Evolutionary conservation across 1,140 invertebrate species (phyloP), one percentile per base, ranked within the genome.

Genomic region (Cyrtorhinus lividipennis): DNA sequence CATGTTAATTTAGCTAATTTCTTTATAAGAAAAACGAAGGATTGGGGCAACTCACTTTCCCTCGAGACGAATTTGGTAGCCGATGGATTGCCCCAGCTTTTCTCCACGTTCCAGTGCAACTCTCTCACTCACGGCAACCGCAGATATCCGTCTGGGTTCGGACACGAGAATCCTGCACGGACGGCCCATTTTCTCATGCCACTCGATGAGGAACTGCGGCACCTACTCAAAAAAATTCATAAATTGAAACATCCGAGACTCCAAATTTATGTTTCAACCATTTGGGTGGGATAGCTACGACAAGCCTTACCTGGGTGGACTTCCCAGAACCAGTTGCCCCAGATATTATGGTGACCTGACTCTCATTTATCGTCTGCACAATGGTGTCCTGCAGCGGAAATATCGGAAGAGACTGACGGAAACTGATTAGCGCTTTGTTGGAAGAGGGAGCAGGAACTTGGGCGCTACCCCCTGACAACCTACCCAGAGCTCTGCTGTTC

Each of bases 51-150:
- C 38, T 59, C 67, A 72, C 71, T 68, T 72, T 68, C 84, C 87
- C 71, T 94, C 91, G 61, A 95, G 73, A 48, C 92, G 80, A 67
- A 98, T 94, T 73, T 98, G 92, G 74, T 97, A 98, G 10, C 95
- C 95, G 22, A 96, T 85, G 0, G 87, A 89, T 66, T 85, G 81
- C 0, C 94, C 94, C 59, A 95, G 76, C 66, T 81, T 80, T 73
- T 97, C 93, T 63, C 84, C 85, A 24, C 94, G 79, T 74, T 98
- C 94, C 64, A 86, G 75, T 70, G 92, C 79, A 69, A 87, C 80
- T 78, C 93, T 72, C 76, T 90, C 80, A 67, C 86, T 85, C 0
- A 96, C 84, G 24, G 88, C 84, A 1, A 96, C 81, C 0, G 94
- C 92, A 1, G 93, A 88, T 22, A 99, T 82, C 66, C 95, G 78